Evolutionary conservation across 2,797 vertebrate genomes (phyloP), one percentile per base, ranked within the genome.

Genomic region (Botia kubotai): DNA sequence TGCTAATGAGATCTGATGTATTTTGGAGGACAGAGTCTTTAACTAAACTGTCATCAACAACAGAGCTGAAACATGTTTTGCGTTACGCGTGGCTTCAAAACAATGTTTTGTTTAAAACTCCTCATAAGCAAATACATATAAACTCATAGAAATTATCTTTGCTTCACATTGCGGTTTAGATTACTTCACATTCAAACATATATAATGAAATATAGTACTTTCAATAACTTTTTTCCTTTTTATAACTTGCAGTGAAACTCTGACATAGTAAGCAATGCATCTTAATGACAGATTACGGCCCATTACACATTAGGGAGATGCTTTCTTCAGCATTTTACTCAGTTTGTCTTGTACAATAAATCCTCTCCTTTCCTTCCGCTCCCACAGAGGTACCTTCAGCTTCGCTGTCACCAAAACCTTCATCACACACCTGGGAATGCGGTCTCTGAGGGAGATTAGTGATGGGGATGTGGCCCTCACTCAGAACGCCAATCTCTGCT

Each of bases 371-470:
- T 11, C 14, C 2, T 65, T 29, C 16, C 80, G 46, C 8, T 55
- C 16, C 7, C 29, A 2, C 69, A 94, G 94, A 1, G 89, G 92
- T 2, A 82, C 81, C 17, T 87, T 79, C 60, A 95, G 91, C 29
- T 26, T 95, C 70, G 90, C 89, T 1, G 72, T 92, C 12, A 48
- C 91, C 19, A 85, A 90, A 43, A 89, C 96, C 74, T 12, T 84
- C 52, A 96, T 99, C 87, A 87, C 79, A 1, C 92, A 94, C 60
- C 76, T 99, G 74, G 97, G 97, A 12, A 88, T 99, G 71, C 96
- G 93, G 0, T 96, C 97, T 10, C 95, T 99, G 77, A 95, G 90
- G 85, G 96, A 98, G 91, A 95, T 99, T 87, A 98, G 96, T 12
- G 97, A 98, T 6, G 98, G 98, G 1, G 96, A 98, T 2, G 94